A percentile compares a stretch with the other conserved stretches of the same genome.
phyloP scores from a whole-genome alignment of 2,113 vertebrate species.

The Indicator indicator region DNA sequence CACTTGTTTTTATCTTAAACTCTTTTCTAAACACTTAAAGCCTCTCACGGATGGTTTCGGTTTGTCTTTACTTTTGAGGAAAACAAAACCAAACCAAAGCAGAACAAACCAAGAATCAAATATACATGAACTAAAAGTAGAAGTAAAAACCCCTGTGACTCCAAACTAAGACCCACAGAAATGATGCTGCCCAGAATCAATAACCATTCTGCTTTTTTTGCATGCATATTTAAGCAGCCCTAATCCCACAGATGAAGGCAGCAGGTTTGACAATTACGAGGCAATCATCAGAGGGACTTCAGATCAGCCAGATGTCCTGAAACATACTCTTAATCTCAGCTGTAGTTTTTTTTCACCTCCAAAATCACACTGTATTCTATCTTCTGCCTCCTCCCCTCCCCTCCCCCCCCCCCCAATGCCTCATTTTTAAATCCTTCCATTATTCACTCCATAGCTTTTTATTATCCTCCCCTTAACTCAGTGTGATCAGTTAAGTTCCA shows the following conservation, averaged over 20 bases:
- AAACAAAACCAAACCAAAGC: not conserved
- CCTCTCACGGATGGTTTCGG: not conserved
- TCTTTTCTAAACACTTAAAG: not conserved
- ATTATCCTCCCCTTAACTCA: conserved; percentile 57
- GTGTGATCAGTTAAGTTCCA: conserved; percentile 58
- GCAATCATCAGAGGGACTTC: not conserved
- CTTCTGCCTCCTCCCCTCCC: not conserved
- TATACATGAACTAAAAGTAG: not conserved
- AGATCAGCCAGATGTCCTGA: conserved; percentile 56
- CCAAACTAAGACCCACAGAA: not conserved
- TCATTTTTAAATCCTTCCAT: conserved; percentile 59
- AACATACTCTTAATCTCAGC: conserved; percentile 39
- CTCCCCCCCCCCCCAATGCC: not conserved
- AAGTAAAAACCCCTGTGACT: not conserved
- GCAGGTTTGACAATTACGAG: conserved; percentile 43
- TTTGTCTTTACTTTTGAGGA: not conserved
- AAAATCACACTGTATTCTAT: conserved; percentile 9
- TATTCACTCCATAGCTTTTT: conserved; percentile 65
- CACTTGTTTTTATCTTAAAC: not conserved
- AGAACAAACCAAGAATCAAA: not conserved
- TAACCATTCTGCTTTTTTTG: not conserved
- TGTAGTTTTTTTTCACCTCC: not conserved
- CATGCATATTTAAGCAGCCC: conserved; percentile 16
- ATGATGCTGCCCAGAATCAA: conserved; percentile 1
- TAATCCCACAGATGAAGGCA: not conserved